Percentiles rank a stretch among this genome's conserved stretches.
phyloP scores from a whole-genome alignment of 2,888 invertebrate species.

The Athripsodes cinereus region DNA sequence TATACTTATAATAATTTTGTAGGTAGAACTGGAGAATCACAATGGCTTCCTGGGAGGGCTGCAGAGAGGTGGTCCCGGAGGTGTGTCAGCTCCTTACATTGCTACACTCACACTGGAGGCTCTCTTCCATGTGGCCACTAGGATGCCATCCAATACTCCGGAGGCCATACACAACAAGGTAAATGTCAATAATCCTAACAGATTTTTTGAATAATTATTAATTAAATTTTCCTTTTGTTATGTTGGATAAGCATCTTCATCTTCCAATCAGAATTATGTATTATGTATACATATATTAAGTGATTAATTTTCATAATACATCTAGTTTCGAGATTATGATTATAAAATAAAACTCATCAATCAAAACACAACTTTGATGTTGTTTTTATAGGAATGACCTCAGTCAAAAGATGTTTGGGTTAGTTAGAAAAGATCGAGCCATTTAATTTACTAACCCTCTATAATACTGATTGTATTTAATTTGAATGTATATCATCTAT shows the following conservation, averaged over 20 bases:
- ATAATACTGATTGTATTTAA: too few relatives aligned
- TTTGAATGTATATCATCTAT: too few relatives aligned
- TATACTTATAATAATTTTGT: slow-evolving; percentile 17
- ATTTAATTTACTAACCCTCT: too few relatives aligned
- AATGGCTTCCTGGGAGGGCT: slow-evolving; percentile 93
- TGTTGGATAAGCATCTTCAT: not conserved
- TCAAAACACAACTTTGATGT: too few relatives aligned
- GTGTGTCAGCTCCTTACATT: slow-evolving; percentile 89
- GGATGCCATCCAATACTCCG: slow-evolving; percentile 88
- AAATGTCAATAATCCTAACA: slow-evolving; percentile 12
- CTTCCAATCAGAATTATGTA: not conserved
- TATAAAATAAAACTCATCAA: too few relatives aligned
- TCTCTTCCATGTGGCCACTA: slow-evolving; percentile 95
- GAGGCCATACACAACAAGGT: slow-evolving; percentile 85
- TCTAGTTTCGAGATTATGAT: not conserved
- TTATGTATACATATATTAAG: too few relatives aligned
- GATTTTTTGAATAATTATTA: not conserved
- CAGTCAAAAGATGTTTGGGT: too few relatives aligned
- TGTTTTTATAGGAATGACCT: too few relatives aligned
- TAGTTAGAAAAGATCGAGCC: too few relatives aligned
- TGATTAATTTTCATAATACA: not conserved
- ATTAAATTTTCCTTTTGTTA: not conserved
- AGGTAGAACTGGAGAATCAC: slow-evolving; percentile 89
- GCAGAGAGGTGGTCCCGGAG: slow-evolving; percentile 84
- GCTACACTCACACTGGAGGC: slow-evolving; percentile 91